Percentiles rank a stretch among this genome's conserved stretches.
phyloP scores from a whole-genome alignment of 1,140 invertebrate genomes.

The Drosophila simulans region DNA sequence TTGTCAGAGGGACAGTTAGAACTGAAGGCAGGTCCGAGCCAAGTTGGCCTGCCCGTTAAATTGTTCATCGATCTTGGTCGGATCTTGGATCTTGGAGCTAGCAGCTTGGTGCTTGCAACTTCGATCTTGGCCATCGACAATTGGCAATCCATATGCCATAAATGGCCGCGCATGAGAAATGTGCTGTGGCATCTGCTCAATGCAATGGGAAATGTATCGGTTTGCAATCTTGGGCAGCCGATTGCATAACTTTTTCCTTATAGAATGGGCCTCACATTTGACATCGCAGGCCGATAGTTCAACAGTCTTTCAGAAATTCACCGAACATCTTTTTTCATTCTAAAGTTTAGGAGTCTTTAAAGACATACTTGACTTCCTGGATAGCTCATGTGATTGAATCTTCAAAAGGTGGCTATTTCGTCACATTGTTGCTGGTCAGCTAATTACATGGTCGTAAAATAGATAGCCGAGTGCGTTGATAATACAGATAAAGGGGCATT shows the following conservation, averaged over 20 bases:
- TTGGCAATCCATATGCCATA: constrained; percentile 68
- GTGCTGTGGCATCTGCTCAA: constrained; percentile 52
- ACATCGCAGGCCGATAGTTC: constrained; percentile 29
- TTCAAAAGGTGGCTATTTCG: constrained; percentile 12
- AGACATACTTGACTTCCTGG: not conserved
- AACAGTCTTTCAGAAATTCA: constrained; percentile 28
- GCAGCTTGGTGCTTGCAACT: not conserved
- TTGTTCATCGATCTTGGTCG: constrained; percentile 52
- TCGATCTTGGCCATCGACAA: constrained; percentile 48
- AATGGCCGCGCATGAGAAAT: constrained; percentile 75
- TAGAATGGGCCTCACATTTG: constrained; percentile 35
- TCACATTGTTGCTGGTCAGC: constrained; percentile 68
- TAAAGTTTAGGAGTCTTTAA: too few relatives aligned
- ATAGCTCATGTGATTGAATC: not conserved
- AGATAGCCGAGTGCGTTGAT: constrained; percentile 69
- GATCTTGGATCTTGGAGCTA: constrained; percentile 45
- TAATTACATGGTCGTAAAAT: constrained; percentile 76
- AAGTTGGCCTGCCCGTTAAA: constrained; percentile 46
- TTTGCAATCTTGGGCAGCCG: constrained; percentile 42
- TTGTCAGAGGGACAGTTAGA: constrained; percentile 82
- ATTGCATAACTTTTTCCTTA: constrained; percentile 52
- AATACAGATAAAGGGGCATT: constrained; percentile 74
- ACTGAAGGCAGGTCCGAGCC: constrained; percentile 58
- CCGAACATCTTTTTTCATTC: too few relatives aligned
- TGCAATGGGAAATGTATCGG: constrained; percentile 71